Conservation (phyloP, 2,113 vertebrate genomes). For the Rhombomys opimus region DNA sequence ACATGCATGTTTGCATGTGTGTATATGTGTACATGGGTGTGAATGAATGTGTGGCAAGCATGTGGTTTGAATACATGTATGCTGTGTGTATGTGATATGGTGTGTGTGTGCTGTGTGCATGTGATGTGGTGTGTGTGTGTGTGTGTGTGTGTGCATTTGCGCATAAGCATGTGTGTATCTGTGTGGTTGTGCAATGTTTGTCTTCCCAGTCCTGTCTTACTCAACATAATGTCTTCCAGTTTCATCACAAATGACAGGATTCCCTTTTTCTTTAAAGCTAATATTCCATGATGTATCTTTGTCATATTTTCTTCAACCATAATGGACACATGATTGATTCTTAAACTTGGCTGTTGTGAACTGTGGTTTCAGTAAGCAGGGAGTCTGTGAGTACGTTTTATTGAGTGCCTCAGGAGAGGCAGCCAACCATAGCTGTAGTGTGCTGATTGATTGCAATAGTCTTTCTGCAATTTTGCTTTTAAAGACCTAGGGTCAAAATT, state of each 20-base stretch:
- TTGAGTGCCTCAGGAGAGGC: not conserved
- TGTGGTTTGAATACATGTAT: no score
- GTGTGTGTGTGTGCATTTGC: not conserved
- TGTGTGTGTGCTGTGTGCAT: no score
- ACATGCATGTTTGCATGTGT: not conserved
- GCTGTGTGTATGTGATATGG: no score
- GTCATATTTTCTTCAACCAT: not conserved
- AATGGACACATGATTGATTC: not conserved
- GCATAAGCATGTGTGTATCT: no score
- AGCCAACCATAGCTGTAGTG: not conserved
- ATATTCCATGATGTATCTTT: not conserved
- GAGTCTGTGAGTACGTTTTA: not conserved
- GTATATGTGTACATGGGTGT: not conserved
- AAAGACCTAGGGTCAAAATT: not conserved
- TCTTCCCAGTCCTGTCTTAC: not conserved
- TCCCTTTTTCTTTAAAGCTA: not conserved
- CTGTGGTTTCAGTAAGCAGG: not conserved
- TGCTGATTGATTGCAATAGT: not conserved
- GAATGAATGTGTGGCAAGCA: no score
- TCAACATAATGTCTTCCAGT: not conserved
- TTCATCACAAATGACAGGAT: not conserved
- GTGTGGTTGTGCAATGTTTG: not conserved
- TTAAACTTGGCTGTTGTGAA: not conserved
- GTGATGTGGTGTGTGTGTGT: not conserved
- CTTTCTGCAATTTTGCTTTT: no score